A percentile compares a stretch with the other conserved stretches of the same genome.
Evolutionary conservation across 1,140 invertebrate genomes (phyloP).

Genomic region (Sycophaga agraensis): DNA sequence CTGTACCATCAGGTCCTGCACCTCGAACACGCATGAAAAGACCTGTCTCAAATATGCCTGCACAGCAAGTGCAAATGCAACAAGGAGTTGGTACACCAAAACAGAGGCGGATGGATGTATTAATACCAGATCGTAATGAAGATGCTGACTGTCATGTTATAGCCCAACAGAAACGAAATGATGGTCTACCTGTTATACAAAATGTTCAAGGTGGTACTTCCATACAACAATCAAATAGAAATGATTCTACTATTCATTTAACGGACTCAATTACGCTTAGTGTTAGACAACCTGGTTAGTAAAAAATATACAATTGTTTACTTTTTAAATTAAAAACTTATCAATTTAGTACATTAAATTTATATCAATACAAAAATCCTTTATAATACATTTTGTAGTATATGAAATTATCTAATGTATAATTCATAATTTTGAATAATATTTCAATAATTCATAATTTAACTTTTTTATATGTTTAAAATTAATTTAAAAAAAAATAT

Average conservation of each 20-base stretch:
- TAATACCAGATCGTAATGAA: conserved; percentile 63
- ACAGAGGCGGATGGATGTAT: conserved; percentile 58
- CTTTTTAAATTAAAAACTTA: too few species aligned
- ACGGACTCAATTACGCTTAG: conserved; percentile 69
- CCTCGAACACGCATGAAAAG: conserved; percentile 48
- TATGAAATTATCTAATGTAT: too few species aligned
- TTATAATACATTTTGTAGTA: too few species aligned
- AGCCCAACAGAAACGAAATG: conserved; percentile 71
- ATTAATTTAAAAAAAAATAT: too few species aligned
- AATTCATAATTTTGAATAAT: too few species aligned
- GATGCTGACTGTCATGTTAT: conserved; percentile 68
- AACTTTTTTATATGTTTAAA: too few species aligned
- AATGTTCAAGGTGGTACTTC: conserved; percentile 67
- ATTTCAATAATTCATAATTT: too few species aligned
- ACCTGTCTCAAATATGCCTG: conserved; percentile 40
- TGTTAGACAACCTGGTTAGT: conserved; percentile 58
- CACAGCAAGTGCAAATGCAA: conserved; percentile 33
- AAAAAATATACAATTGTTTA: conserved; percentile 22
- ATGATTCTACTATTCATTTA: conserved; percentile 63
- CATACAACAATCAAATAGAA: conserved; percentile 52
- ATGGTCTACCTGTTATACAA: conserved; percentile 71
- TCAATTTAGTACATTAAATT: too few species aligned
- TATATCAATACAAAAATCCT: too few species aligned
- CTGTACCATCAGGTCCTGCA: conserved; percentile 30
- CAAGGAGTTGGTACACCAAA: conserved; percentile 33